Conservation (phyloP, 2,113 vertebrate species). For the Alligator sinensis region DNA sequence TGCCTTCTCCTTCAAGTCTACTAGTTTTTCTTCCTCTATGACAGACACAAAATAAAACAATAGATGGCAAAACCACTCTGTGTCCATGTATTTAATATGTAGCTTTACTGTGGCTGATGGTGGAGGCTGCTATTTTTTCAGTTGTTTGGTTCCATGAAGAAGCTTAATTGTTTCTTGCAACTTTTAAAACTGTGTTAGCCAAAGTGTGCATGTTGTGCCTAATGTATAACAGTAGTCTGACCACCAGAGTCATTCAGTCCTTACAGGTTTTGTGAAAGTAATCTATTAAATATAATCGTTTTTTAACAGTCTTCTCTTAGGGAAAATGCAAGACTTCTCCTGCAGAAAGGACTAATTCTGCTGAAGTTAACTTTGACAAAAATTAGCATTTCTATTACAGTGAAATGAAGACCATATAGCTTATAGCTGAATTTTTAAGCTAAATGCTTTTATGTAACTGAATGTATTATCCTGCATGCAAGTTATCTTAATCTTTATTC, state of each 20-base stretch:
- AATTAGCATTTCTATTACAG: not conserved
- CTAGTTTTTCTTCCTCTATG: too few species aligned
- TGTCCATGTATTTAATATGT: too few species aligned
- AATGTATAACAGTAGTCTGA: too few species aligned
- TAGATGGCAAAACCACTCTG: too few species aligned
- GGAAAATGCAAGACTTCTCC: not conserved
- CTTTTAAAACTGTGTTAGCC: too few species aligned
- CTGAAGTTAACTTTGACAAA: not conserved
- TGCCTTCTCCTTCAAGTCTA: too few species aligned
- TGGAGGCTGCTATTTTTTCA: too few species aligned
- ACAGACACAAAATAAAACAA: too few species aligned
- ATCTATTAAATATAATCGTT: not conserved
- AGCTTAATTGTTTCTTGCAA: too few species aligned
- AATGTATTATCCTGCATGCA: not conserved
- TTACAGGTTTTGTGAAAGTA: not conserved
- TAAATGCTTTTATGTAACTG: not conserved
- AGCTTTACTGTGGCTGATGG: too few species aligned
- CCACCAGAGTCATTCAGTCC: not conserved
- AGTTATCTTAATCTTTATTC: not conserved
- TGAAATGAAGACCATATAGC: not conserved
- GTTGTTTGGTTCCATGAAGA: too few species aligned
- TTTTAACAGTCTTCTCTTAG: not conserved
- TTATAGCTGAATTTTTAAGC: not conserved
- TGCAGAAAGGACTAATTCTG: not conserved
- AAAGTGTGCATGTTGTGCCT: too few species aligned